Evolutionary conservation across 2,797 vertebrate species (phyloP).

Genomic region (Prionace glauca): DNA sequence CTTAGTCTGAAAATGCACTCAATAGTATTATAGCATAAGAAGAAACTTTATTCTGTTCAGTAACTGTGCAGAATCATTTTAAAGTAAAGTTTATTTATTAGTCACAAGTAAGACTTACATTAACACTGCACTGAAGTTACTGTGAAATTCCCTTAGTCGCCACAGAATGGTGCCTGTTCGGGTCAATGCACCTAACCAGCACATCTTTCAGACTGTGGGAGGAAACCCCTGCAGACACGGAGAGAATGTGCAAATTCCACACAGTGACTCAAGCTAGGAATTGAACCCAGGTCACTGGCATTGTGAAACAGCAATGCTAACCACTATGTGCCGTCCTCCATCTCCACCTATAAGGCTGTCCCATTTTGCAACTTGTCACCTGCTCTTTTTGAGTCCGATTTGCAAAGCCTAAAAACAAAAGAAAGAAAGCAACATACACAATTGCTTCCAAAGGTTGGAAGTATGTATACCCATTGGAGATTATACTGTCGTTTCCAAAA

Average conservation of each 20-base stretch:
- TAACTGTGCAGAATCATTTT: background rate
- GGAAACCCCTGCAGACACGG: too few species aligned
- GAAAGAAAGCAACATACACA: background rate
- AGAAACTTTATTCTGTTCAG: background rate
- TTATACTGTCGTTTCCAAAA: background rate
- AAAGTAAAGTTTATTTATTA: too few species aligned
- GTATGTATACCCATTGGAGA: background rate
- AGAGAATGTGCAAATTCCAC: too few species aligned
- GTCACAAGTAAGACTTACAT: too few species aligned
- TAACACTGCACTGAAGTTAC: too few species aligned
- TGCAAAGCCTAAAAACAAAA: background rate
- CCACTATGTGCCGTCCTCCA: background rate
- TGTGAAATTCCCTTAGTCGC: too few species aligned
- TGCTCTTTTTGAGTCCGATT: background rate
- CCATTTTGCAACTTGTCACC: background rate
- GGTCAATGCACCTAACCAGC: too few species aligned
- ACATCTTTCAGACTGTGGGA: too few species aligned
- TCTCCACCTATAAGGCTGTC: background rate
- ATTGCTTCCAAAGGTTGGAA: background rate
- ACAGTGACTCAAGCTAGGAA: too few species aligned
- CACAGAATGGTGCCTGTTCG: too few species aligned
- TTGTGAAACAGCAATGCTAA: too few species aligned
- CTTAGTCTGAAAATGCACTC: background rate
- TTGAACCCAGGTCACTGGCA: too few species aligned
- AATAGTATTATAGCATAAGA: background rate